Percentiles rank a stretch among this genome's conserved stretches.
phyloP scores from a whole-genome alignment of 2,113 vertebrate species.

The Cebus imitator region DNA sequence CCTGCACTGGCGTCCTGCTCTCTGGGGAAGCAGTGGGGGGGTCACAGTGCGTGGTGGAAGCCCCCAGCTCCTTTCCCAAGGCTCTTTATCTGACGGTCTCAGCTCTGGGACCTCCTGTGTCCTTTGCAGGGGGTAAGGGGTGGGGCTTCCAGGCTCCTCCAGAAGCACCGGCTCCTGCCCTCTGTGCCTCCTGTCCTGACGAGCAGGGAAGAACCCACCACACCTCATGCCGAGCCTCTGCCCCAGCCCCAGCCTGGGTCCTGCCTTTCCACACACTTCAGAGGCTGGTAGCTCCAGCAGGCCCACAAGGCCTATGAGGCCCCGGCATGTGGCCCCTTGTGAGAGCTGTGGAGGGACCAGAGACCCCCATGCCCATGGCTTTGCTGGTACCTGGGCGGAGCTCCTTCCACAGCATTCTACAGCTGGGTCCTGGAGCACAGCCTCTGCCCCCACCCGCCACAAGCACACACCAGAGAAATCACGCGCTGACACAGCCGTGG shows the following conservation, averaged over 20 bases:
- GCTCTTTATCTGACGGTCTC: neutral
- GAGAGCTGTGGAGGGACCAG: neutral
- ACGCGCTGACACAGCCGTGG: fast-evolving
- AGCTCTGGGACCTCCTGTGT: neutral
- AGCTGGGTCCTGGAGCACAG: neutral
- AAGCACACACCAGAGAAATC: neutral
- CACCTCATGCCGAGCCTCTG: neutral
- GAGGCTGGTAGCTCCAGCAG: neutral
- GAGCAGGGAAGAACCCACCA: neutral
- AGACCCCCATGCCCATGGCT: no score
- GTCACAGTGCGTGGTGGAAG: neutral
- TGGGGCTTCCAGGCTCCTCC: neutral
- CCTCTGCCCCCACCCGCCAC: neutral
- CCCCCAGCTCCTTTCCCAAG: neutral
- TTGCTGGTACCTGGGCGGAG: no score
- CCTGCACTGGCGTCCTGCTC: no score
- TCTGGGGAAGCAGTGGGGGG: no score
- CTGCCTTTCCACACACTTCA: neutral
- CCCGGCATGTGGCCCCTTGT: no score
- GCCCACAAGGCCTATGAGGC: no score
- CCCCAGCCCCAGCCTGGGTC: fast-evolving
- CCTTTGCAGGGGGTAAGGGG: neutral
- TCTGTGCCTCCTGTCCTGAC: fast-evolving
- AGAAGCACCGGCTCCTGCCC: neutral
- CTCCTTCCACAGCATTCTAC: fast-evolving